Evolutionary conservation across 2,113 vertebrate species (phyloP).

Genomic region (Oreochromis niloticus): DNA sequence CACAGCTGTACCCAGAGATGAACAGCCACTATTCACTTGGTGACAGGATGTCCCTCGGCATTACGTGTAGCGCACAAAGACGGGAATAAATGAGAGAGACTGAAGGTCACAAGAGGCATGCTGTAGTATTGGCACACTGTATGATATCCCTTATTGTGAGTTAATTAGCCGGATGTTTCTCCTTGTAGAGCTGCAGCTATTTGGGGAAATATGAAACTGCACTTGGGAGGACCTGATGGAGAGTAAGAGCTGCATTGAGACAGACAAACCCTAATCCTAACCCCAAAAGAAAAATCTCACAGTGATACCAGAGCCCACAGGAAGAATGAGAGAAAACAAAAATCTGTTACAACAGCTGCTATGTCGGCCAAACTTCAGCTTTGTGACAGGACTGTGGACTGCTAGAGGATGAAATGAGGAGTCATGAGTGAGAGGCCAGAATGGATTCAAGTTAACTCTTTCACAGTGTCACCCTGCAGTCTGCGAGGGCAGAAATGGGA

Average conservation of each 20-base stretch:
- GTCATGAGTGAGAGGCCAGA: slow-evolving; percentile 3
- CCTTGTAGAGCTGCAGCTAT: neutral
- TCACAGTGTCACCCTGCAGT: neutral
- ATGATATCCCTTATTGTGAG: neutral
- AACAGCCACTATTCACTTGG: slow-evolving; percentile 53
- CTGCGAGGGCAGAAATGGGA: neutral
- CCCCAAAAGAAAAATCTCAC: slow-evolving; percentile 20
- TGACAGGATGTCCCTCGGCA: slow-evolving; percentile 52
- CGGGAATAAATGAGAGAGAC: neutral
- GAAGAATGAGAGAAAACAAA: slow-evolving; percentile 1
- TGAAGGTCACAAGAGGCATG: slow-evolving; percentile 12
- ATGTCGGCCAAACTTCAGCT: slow-evolving; percentile 15
- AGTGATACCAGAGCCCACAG: slow-evolving; percentile 27
- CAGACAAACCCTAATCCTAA: neutral
- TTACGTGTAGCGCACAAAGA: slow-evolving; percentile 29
- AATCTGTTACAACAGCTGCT: slow-evolving; percentile 44
- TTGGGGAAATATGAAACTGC: neutral
- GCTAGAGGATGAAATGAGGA: slow-evolving; percentile 10
- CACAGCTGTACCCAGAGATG: slow-evolving; percentile 60
- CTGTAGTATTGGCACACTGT: neutral
- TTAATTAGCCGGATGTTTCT: slow-evolving; percentile 3
- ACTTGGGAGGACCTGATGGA: neutral
- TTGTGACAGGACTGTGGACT: slow-evolving; percentile 8
- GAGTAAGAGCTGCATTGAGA: neutral
- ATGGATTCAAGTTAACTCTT: slow-evolving; percentile 7